Evolutionary conservation across 2,113 vertebrate genomes (phyloP).

Genomic region (Opisthocomus hoazin): DNA sequence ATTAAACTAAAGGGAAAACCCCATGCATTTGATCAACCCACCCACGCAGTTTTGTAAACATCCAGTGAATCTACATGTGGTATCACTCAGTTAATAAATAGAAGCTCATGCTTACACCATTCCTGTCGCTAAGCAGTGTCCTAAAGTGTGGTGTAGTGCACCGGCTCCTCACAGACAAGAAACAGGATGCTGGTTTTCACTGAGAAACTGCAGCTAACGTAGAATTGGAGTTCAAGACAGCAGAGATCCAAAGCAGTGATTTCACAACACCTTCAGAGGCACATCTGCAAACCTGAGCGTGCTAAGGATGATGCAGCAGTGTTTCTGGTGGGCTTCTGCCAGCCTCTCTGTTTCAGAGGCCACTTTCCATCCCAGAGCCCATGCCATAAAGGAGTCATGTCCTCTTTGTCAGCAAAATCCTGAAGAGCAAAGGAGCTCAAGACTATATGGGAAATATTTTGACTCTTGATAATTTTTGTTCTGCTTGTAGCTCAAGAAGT

Average conservation of each 20-base stretch:
- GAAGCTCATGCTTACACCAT: constrained; percentile 26
- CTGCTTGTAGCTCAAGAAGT: not conserved
- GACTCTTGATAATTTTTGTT: not conserved
- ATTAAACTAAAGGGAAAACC: constrained; percentile 36
- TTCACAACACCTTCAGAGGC: not conserved
- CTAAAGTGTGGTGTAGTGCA: not conserved
- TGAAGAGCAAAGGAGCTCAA: not conserved
- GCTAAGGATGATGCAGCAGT: not conserved
- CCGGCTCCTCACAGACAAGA: not conserved
- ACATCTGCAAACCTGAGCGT: not conserved
- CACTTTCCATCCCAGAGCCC: not conserved
- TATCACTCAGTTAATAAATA: constrained; percentile 62
- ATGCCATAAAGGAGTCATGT: rapidly evolving
- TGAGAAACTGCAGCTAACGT: not conserved
- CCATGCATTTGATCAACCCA: constrained; percentile 46
- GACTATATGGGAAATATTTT: not conserved
- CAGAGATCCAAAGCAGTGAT: not conserved
- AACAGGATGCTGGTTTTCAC: not conserved
- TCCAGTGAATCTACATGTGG: constrained; percentile 55
- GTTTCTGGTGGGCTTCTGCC: not conserved
- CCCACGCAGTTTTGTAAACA: constrained; percentile 66
- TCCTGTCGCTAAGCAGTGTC: not conserved
- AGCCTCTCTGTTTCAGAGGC: not conserved
- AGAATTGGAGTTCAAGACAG: not conserved
- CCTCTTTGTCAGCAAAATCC: not conserved